Evolutionary conservation across 2,113 vertebrate species (phyloP), one percentile per base, ranked within the genome.

Genomic region (Phalacrocorax pelagicus): DNA sequence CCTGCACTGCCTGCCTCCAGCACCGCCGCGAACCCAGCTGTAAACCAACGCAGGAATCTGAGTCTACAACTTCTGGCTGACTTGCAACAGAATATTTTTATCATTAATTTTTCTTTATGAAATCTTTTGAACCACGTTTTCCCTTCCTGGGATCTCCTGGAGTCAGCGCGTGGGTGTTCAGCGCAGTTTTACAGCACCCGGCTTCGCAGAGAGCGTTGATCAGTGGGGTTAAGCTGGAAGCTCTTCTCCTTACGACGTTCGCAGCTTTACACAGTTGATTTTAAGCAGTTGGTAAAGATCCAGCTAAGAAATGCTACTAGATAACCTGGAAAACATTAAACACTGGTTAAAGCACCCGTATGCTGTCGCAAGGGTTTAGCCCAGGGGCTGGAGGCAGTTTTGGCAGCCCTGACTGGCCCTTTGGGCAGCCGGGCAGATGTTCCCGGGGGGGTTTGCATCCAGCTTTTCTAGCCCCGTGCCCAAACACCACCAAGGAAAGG

Each of bases 201-300:
- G 61, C 61, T 26, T 5, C 1, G 3, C 52, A 15, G 29, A 0
- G 2, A 47, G 63, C 0, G 36, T 12, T 13, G 40, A 9, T 19
- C 12, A 0, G 10, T 1, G 11, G 42, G 57, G 29, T 65, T 62
- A 71, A 19, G 49, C 47, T 79, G 36, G 72, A 54, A 88, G 30
- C 30, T 61, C 22, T 47, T 17, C 78, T 81, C 27, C 30, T 49
- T 7, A 29, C 3, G 12, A 12, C 0, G 0, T 32, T 75, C 9
- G 1, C 55, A 59, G 40, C 77, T 86, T 52, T 29, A 58, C 73
- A 30, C 1, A 1, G 62, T 2, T 21, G 30, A 9, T 61, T 77
- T 92, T 29, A 34, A 79, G 27, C 38, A 3, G 12, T 6, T 26
- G 52, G 51, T 29, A 32, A 61, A 79, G 51, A 17, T 36, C 55